Conservation (phyloP, 2,797 vertebrate species). For the Prionace glauca region DNA sequence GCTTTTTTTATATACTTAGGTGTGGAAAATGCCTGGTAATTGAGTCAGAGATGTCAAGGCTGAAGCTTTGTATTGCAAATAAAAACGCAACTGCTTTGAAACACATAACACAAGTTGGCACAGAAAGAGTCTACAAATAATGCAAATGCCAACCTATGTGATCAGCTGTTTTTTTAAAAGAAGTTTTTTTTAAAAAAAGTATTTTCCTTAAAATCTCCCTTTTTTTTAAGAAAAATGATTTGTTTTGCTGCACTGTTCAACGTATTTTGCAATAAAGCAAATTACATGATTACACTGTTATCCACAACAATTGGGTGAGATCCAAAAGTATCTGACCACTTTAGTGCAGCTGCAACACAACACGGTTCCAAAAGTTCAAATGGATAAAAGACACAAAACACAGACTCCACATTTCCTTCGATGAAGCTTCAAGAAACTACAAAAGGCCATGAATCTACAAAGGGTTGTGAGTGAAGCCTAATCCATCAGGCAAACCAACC, state of each 20-base stretch:
- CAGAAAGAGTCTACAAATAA: not conserved
- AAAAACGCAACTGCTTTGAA: not conserved
- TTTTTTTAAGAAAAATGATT: not conserved
- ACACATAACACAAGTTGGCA: not conserved
- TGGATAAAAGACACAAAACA: not conserved
- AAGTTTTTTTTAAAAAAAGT: not conserved
- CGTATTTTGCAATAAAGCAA: not conserved
- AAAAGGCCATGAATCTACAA: too few species aligned
- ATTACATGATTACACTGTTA: not conserved
- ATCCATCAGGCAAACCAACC: too few species aligned
- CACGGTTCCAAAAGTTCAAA: not conserved
- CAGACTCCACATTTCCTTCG: too few species aligned
- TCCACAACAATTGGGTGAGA: too few species aligned
- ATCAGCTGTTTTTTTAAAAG: not conserved
- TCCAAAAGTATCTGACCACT: not conserved
- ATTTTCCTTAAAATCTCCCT: too few species aligned
- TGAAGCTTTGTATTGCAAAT: not conserved
- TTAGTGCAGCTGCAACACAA: not conserved
- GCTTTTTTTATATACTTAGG: not conserved
- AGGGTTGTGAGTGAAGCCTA: too few species aligned
- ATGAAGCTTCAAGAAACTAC: too few species aligned
- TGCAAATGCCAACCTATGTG: not conserved
- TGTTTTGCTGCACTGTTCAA: not conserved
- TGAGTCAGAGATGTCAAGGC: not conserved
- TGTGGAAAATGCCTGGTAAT: not conserved